Percentiles rank a stretch among this genome's conserved stretches.
phyloP scores from a whole-genome alignment of 2,797 vertebrate genomes.

The Cynodonichthys magdalenae region DNA sequence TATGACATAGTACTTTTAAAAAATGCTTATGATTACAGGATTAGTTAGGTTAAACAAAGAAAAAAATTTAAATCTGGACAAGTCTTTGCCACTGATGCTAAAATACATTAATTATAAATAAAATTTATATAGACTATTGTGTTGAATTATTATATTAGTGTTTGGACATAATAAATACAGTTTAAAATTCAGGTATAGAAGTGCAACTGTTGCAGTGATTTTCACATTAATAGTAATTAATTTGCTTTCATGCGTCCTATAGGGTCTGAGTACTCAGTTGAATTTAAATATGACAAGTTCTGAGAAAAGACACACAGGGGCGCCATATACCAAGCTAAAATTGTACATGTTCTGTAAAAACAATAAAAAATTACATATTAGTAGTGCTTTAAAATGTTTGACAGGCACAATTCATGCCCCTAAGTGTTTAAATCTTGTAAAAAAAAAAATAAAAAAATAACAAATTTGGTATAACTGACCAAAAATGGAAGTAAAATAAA shows the following conservation, averaged over 20 bases:
- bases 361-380: neutral
- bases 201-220: conserved; percentile 44
- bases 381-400: conserved; percentile 3
- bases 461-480: conserved; percentile 9
- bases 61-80: conserved; percentile 29
- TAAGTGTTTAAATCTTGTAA: conserved; percentile 25
- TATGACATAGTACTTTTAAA: neutral
- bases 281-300: conserved; percentile 44
- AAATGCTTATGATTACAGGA: conserved; percentile 21
- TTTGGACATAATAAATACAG: conserved; percentile 19
- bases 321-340: conserved; percentile 51
- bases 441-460: neutral
- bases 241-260: conserved; percentile 10
- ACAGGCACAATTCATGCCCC: conserved; percentile 18
- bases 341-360: conserved; percentile 8
- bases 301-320: conserved; percentile 63
- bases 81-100: neutral
- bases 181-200: conserved; percentile 27
- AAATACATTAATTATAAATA: conserved; percentile 21
- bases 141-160: conserved; percentile 26
- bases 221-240: conserved; percentile 5
- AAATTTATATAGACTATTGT: conserved; percentile 29
- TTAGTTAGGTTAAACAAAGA: conserved; percentile 13
- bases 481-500: conserved; percentile 10
- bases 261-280: conserved; percentile 1